Conservation (phyloP, 2,113 vertebrate species). For the Bungarus multicinctus region DNA sequence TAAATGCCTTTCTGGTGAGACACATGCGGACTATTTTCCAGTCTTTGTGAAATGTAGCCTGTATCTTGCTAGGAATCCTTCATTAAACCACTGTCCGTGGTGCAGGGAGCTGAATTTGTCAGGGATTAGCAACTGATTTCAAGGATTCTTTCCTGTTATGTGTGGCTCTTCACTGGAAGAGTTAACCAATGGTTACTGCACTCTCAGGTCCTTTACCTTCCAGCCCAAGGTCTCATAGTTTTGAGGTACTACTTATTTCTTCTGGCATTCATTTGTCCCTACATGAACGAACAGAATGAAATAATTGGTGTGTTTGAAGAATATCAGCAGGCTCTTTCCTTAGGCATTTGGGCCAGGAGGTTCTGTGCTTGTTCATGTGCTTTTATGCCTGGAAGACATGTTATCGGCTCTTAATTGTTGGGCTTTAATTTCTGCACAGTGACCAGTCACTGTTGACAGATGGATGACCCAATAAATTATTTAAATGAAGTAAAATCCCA, state of each 20-base stretch:
- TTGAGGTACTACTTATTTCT: not conserved
- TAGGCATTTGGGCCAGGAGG: too few species aligned
- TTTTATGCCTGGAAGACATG: not conserved
- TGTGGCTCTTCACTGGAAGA: not conserved
- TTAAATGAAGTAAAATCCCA: too few species aligned
- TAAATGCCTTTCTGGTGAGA: not conserved
- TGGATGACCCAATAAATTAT: too few species aligned
- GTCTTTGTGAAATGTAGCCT: not conserved
- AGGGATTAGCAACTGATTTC: not conserved
- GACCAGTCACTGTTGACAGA: too few species aligned
- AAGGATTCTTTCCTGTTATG: not conserved
- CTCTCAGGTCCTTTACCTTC: not conserved
- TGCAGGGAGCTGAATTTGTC: not conserved
- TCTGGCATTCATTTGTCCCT: not conserved
- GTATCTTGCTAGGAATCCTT: not conserved
- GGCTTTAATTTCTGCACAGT: too few species aligned
- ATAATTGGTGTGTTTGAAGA: not conserved
- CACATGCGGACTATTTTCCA: not conserved
- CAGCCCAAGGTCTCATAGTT: not conserved
- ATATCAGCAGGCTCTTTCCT: not conserved
- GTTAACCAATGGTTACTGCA: not conserved
- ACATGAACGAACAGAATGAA: not conserved
- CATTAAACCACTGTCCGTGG: not conserved
- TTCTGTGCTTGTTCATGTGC: too few species aligned
- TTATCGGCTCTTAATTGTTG: too few species aligned